A percentile compares a stretch with the other conserved stretches of the same genome.
phyloP scores from a whole-genome alignment of 2,113 vertebrate species.

The Aldabrachelys gigantea region DNA sequence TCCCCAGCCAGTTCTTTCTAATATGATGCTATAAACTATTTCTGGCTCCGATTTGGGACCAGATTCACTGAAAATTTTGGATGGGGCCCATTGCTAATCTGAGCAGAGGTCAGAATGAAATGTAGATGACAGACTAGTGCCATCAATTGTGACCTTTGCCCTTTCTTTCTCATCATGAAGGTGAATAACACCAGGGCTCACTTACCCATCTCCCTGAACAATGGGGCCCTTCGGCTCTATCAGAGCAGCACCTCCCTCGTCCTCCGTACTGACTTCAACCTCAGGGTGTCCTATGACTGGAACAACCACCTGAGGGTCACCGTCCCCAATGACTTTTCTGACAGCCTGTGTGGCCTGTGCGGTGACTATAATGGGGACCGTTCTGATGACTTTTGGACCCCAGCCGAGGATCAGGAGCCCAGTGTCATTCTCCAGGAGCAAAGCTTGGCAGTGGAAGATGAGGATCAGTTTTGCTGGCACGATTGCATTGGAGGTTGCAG shows the following conservation, averaged over 20 bases:
- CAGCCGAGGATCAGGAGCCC: conserved; percentile 48
- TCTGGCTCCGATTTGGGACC: neutral
- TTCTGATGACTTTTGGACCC: conserved; percentile 68
- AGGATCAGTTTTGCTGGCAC: neutral
- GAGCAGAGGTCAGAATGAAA: neutral
- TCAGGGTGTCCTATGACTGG: conserved; percentile 72
- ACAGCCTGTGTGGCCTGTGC: conserved; percentile 79
- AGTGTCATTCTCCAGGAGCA: conserved; percentile 72
- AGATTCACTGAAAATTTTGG: neutral
- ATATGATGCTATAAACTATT: neutral
- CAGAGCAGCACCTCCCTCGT: conserved; percentile 51
- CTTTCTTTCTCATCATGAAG: conserved; percentile 17
- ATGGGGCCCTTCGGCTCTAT: conserved; percentile 31
- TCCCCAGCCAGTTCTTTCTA: neutral
- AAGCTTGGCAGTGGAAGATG: conserved; percentile 73
- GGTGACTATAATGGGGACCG: conserved; percentile 81
- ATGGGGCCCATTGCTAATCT: neutral
- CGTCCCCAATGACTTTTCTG: conserved; percentile 52
- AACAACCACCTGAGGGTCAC: conserved; percentile 54
- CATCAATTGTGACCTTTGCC: neutral
- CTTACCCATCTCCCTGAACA: conserved; percentile 55
- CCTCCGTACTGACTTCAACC: conserved; percentile 57
- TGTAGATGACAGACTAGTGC: neutral
- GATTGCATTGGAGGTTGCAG: conserved; percentile 40
- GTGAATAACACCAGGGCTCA: conserved; percentile 66